phyloP scores from a whole-genome alignment of 2,888 invertebrate genomes.

The Cephus pulcher region DNA sequence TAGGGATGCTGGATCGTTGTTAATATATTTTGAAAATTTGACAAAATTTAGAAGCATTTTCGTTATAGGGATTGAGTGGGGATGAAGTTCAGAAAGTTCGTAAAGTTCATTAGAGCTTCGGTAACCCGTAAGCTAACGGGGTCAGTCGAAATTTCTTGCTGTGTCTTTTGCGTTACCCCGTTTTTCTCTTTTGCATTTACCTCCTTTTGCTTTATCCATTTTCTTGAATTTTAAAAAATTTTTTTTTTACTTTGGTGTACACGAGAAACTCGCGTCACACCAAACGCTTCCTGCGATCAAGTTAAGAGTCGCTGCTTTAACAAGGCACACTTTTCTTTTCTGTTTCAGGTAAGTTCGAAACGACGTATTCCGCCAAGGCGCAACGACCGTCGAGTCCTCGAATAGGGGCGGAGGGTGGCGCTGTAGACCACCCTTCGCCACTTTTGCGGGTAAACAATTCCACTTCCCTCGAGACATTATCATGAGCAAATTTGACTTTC shows the following conservation, averaged over 20 bases:
- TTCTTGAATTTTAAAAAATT: neutral
- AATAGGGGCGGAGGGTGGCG: neutral
- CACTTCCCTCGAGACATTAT: constrained; percentile 50
- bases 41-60: too few relatives aligned
- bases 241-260: neutral
- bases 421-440: constrained; percentile 17
- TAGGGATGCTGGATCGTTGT: too few relatives aligned
- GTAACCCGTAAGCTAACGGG: constrained; percentile 19
- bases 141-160: constrained; percentile 24
- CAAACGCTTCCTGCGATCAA: too few relatives aligned
- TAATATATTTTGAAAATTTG: too few relatives aligned
- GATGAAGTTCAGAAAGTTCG: too few relatives aligned
- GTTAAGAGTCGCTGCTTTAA: too few relatives aligned
- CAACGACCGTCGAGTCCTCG: neutral
- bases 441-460: constrained; percentile 43
- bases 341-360: constrained; percentile 39
- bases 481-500: constrained; percentile 62
- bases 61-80: too few relatives aligned
- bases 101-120: constrained; percentile 29
- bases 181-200: neutral
- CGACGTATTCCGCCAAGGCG: constrained; percentile 5
- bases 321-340: constrained; percentile 19
- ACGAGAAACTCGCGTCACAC: neutral
- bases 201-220: neutral
- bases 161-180: neutral